Evolutionary conservation across 1,140 invertebrate genomes (phyloP).

Genomic region (Neodiprion fabricii): DNA sequence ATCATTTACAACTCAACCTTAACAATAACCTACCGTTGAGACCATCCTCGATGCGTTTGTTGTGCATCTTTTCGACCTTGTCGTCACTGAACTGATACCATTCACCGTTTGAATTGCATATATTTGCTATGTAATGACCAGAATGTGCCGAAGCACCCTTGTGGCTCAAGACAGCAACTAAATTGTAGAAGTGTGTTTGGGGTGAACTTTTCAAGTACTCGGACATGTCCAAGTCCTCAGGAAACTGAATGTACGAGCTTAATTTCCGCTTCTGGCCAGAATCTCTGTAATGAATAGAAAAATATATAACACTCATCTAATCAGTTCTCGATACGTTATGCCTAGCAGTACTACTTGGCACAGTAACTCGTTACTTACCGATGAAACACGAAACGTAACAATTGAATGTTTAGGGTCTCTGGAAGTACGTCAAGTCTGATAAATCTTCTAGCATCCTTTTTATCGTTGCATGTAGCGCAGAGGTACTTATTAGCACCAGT

Average conservation of each 20-base stretch:
- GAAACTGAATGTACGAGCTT: conserved; percentile 72
- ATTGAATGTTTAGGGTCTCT: conserved; percentile 75
- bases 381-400: conserved; percentile 75
- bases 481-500: conserved; percentile 73
- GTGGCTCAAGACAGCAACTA: conserved; percentile 74
- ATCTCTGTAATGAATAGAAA: conserved; percentile 57
- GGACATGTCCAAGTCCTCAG: conserved; percentile 73
- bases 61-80: conserved; percentile 67
- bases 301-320: conserved; percentile 10
- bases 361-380: conserved; percentile 51
- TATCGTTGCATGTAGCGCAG: conserved; percentile 67
- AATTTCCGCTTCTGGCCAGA: conserved; percentile 73
- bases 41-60: conserved; percentile 60
- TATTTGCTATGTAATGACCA: conserved; percentile 73
- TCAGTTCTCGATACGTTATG: not conserved
- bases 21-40: conserved; percentile 46
- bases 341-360: not conserved
- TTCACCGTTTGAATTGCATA: conserved; percentile 61
- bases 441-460: conserved; percentile 69
- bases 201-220: conserved; percentile 57
- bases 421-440: conserved; percentile 69
- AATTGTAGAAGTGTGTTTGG: conserved; percentile 64
- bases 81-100: conserved; percentile 79
- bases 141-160: conserved; percentile 72
- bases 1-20: conserved; percentile 12